Evolutionary conservation across 2,113 vertebrate species (phyloP).

Genomic region (Sinosuthora webbiana): DNA sequence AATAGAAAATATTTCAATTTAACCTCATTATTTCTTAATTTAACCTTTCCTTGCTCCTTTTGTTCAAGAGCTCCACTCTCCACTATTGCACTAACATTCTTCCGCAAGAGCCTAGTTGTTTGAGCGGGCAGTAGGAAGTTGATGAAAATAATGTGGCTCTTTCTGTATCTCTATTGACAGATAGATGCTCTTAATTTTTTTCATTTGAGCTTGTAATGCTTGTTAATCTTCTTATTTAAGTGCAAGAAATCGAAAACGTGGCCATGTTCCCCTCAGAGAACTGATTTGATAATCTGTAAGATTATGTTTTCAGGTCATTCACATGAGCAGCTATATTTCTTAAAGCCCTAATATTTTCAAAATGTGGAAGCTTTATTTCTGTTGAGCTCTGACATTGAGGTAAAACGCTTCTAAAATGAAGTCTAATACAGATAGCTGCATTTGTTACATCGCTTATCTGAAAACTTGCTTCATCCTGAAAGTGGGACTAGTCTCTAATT

Average conservation of each 20-base stretch:
- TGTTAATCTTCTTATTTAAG: neutral
- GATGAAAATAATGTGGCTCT: neutral
- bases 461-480: neutral
- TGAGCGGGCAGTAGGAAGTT: neutral
- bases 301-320: neutral
- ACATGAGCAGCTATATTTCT: neutral
- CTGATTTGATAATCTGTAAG: neutral
- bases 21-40: neutral
- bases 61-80: neutral
- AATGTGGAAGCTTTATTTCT: neutral
- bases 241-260: neutral
- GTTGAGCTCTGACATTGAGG: neutral
- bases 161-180: accelerated
- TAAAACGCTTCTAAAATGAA: neutral
- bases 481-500: neutral
- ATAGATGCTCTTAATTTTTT: neutral
- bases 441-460: neutral
- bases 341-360: neutral
- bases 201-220: neutral
- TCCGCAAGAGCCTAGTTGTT: neutral
- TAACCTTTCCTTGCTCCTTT: neutral
- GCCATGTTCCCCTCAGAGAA: neutral
- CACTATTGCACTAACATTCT: neutral
- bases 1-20: neutral
- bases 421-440: neutral